Base-by-base conservation (phyloP, 2,113 vertebrate genomes). In the Odontesthes bonariensis region DNA sequence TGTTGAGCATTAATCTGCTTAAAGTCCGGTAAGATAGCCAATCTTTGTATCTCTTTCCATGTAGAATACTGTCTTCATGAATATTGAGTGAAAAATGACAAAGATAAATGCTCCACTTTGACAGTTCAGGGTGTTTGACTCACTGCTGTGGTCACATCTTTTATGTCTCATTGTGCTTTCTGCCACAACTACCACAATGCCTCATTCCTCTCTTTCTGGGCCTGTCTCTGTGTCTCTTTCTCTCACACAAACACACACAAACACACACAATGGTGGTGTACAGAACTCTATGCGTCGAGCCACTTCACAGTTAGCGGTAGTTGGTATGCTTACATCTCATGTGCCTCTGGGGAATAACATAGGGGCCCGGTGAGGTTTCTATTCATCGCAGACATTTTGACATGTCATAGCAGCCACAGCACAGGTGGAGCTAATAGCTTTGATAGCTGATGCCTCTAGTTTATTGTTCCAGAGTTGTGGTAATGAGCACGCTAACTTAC, bases 111-210 rank as follows among this genome's bases (percentile, higher is more conserved):
- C 23, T 38, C 2, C 5, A 12, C 57, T 77, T 33, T 79, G 33
- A 60, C 51, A 33, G 44, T 52, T 62, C 12, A 79, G 11, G 3
- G 0, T 49, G 44, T 79, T 65, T 66, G 38, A 77, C 51, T 57
- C 49, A 11, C 57, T 70, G 64, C 75, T 86, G 82, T 69, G 84
- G 66, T 83, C 81, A 64, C 19, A 59, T 52, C 79, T 87, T 31
- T 66, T 57, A 70, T 73, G 59, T 77, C 31, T 73, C 62, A 31
- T 1, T 67, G 31, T 57, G 71, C 73, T 57, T 52, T 59, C 57
- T 82, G 69, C 83, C 88, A 90, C 88, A 88, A 19, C 60, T 77
- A 88, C 87, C 89, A 74, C 87, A 91, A 78, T 27, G 56, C 55
- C 32, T 58, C 54, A 69, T 69, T 33, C 63, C 31, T 31, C 52